Base-by-base conservation (phyloP, 2,888 invertebrate genomes). In the Polyommatus iphigenia region DNA sequence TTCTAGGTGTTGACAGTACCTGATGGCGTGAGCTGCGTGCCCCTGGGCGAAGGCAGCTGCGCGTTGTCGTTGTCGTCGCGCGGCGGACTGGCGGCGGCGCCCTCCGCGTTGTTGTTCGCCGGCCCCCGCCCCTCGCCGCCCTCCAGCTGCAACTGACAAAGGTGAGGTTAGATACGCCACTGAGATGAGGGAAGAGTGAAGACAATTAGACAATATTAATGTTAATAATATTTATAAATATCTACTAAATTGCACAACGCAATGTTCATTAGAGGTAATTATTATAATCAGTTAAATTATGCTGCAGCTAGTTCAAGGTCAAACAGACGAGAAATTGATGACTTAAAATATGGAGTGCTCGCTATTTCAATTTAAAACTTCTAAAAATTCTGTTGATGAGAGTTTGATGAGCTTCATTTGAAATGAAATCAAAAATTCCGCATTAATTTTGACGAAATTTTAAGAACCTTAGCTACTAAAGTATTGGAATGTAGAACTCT, bases 11-110 rank as follows among this genome's bases (percentile, higher is more conserved):
- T 46, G 46, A 10, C 59, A 10, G 59, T 83, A 95, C 96, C 96
- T 84, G 94, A 91, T 46, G 96, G 94, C 6, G 95, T 94, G 83
- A 96, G 91, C 1, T 95, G 95, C 75, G 95, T 89, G 77, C 94
- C 87, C 13, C 90, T 83, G 4, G 85, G 85, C 0, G 91, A 85
- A 10, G 88, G 84, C 77, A 88, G 88, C 46, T 90, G 88, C 0
- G 92, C 88, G 82, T 92, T 93, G 86, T 95, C 94, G 86, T 94
- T 94, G 86, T 94, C 94, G 80, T 94, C 94, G 0, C 91, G 85
- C 15, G 90, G 89, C 36, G 92, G 88, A 79, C 88, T 91, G 76
- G 91, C 91, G 76, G 86, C 89, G 0, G 90, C 91, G 10, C 88
- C 91, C 81, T 91, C 91, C 0, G 89, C 81, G 84, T 94, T 94